Percentiles rank a stretch among this genome's conserved stretches.
Evolutionary conservation across 1,140 invertebrate genomes (phyloP).

Genomic region (Polyergus mexicanus): DNA sequence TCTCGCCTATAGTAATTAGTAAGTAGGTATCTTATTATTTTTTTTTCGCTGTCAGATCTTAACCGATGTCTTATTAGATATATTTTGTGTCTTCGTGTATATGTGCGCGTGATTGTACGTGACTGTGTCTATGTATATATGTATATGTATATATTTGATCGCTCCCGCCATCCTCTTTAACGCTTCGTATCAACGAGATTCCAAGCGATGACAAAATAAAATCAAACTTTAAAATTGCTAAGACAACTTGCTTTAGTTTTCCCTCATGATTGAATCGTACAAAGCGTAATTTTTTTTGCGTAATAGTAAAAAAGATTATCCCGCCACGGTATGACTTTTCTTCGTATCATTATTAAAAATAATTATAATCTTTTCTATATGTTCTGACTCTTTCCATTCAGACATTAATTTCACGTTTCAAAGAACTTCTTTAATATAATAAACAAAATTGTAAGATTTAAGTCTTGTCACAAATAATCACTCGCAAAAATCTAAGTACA

Average conservation of each 20-base stretch:
- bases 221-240: neutral
- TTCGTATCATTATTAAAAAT: neutral
- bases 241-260: neutral
- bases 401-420: neutral
- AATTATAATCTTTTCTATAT: neutral
- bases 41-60: conserved; percentile 77
- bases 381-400: neutral
- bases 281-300: neutral
- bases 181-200: neutral
- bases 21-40: conserved; percentile 75
- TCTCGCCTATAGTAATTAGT: conserved; percentile 74
- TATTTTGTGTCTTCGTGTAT: conserved; percentile 47
- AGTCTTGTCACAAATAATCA: neutral
- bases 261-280: neutral
- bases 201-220: neutral
- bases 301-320: conserved; percentile 9
- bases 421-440: neutral
- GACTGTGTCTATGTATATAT: neutral
- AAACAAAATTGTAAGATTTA: conserved; percentile 1
- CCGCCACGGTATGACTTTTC: neutral
- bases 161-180: conserved; percentile 32
- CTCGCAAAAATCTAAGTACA: conserved; percentile 6
- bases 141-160: conserved; percentile 20
- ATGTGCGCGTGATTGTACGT: conserved; percentile 21
- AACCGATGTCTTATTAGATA: conserved; percentile 78